A percentile compares a stretch with the other conserved stretches of the same genome.
Evolutionary conservation across 2,888 invertebrate genomes (phyloP).

Genomic region (Hyposoter didymator): DNA sequence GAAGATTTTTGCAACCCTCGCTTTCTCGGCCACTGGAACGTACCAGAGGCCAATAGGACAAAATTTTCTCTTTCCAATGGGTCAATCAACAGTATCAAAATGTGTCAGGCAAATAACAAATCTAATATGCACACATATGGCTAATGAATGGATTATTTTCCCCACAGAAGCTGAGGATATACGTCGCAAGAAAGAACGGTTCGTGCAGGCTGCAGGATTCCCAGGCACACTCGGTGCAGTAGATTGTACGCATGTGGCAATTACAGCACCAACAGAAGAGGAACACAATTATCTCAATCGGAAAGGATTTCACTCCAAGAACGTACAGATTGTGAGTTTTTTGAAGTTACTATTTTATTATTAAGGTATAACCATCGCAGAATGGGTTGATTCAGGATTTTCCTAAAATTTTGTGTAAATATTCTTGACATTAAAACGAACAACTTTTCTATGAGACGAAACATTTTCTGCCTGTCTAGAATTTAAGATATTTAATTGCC

Average conservation of each 20-base stretch:
- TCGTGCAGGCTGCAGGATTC: conserved; percentile 2
- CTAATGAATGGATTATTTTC: conserved; percentile 19
- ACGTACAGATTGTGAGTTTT: conserved; percentile 33
- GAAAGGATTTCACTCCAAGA: conserved; percentile 38
- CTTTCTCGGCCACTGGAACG: conserved; percentile 28
- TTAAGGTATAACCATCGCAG: too few species aligned
- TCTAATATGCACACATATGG: conserved; percentile 21
- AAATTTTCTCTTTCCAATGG: conserved; percentile 31
- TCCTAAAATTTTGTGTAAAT: too few species aligned
- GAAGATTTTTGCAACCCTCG: conserved; percentile 14
- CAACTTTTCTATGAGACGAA: too few species aligned
- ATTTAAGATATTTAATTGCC: too few species aligned
- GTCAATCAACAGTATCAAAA: conserved; percentile 15
- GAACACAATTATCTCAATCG: conserved; percentile 37
- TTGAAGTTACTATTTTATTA: background rate
- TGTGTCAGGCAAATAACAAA: conserved; percentile 24
- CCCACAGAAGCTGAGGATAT: conserved; percentile 1
- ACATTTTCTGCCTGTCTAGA: too few species aligned
- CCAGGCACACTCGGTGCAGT: conserved; percentile 24
- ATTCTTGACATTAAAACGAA: too few species aligned
- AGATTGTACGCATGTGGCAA: conserved; percentile 36
- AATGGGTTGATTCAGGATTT: too few species aligned
- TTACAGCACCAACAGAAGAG: conserved; percentile 10
- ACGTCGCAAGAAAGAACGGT: conserved; percentile 6
- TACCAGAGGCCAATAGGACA: conserved; percentile 20